A percentile compares a stretch with the other conserved stretches of the same genome.
Evolutionary conservation across 2,113 vertebrate genomes (phyloP).

Genomic region (Aplodontia rufa): DNA sequence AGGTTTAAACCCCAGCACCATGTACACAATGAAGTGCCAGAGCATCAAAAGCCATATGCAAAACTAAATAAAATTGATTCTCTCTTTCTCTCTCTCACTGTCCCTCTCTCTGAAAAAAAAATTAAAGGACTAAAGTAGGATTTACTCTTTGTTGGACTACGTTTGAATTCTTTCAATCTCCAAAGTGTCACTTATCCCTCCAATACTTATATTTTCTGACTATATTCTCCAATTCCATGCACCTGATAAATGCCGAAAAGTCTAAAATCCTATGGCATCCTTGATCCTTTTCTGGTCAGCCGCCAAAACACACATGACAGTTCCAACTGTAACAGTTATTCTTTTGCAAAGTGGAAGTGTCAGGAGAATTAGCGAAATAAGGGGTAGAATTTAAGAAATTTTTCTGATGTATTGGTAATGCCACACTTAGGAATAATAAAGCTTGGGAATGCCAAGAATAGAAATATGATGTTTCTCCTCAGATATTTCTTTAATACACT

Average conservation of each 20-base stretch:
- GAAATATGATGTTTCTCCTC: neutral
- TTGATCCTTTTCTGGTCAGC: neutral
- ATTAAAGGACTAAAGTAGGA: neutral
- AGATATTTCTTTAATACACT: neutral
- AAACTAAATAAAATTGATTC: too few species aligned
- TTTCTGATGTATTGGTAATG: neutral
- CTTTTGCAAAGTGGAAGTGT: neutral
- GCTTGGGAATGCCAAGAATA: neutral
- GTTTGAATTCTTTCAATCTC: neutral
- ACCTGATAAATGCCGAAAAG: neutral
- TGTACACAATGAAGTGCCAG: too few species aligned
- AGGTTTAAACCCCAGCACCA: too few species aligned
- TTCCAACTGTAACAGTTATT: neutral
- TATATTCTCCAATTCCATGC: neutral
- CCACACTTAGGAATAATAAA: neutral
- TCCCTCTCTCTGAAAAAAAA: too few species aligned
- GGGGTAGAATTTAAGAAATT: neutral
- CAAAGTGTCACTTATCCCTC: neutral
- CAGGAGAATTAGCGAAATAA: neutral
- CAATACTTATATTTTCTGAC: neutral
- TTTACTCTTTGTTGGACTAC: neutral
- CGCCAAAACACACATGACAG: neutral
- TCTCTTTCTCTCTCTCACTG: too few species aligned
- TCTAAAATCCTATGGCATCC: neutral
- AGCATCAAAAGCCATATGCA: too few species aligned